phyloP scores from a whole-genome alignment of 2,113 vertebrate species.

The Paraplagusia blochii region DNA sequence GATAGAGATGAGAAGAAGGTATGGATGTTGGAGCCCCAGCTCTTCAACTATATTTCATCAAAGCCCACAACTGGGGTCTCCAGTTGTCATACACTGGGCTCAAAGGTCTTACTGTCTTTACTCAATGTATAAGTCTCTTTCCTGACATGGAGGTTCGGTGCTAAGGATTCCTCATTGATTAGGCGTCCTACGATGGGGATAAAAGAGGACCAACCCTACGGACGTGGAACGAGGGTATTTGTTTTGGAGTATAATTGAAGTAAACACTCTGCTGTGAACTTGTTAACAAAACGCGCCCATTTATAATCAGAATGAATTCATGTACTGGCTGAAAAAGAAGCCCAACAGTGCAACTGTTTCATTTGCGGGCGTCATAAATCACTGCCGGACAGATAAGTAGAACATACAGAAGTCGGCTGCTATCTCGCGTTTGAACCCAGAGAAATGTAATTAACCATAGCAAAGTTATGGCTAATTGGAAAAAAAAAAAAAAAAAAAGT shows the following conservation, averaged over 20 bases:
- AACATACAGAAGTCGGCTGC: conserved; percentile 45
- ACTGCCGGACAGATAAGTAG: conserved; percentile 46
- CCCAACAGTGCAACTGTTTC: conserved; percentile 37
- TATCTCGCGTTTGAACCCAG: conserved; percentile 44
- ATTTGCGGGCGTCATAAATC: conserved; percentile 53
- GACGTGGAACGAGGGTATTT: not conserved
- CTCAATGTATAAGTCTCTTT: conserved; percentile 16
- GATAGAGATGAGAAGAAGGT: conserved; percentile 57
- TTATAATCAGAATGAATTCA: conserved; percentile 21
- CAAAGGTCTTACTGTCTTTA: conserved; percentile 31
- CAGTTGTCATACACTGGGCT: conserved; percentile 45
- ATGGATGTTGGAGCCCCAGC: conserved; percentile 56
- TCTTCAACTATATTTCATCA: conserved; percentile 75
- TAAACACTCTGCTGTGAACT: not conserved
- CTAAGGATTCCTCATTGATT: conserved; percentile 28
- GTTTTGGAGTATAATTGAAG: not conserved
- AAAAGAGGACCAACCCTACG: not conserved
- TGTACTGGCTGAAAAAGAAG: conserved; percentile 16
- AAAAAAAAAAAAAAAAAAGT: conserved; percentile 46
- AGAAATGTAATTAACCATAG: conserved; percentile 62
- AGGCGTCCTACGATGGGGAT: conserved; percentile 1
- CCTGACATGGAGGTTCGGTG: conserved; percentile 19
- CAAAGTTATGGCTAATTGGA: conserved; percentile 65
- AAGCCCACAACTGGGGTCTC: conserved; percentile 52
- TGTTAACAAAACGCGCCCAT: conserved; percentile 11